Base-by-base conservation (phyloP, 2,888 invertebrate genomes). In the Synanthedon andrenaeformis region DNA sequence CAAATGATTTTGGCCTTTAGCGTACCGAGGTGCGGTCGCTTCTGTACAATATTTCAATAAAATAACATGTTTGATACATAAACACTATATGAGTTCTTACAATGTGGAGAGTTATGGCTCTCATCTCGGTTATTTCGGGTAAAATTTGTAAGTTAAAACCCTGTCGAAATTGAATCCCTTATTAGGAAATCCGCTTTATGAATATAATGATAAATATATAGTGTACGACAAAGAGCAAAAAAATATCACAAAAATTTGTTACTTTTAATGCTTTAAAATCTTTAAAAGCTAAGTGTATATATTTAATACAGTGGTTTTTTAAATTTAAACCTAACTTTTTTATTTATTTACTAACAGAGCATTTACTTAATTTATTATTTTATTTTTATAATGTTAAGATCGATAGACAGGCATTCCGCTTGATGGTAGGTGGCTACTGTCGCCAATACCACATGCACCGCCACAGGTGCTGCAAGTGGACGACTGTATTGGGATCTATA, bases 1-100 rank as follows among this genome's bases (percentile, higher is more conserved):
- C 80, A 84, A 86, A 86, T 87, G 78, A 79, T 74, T 79, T 73
- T 82, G 72, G 82, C 82, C 83, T 76, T 79, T 73, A 83, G 79
- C 77, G 75, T 66, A 59, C 62, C 53, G 60, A 60, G 57, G 62
- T 58, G 55, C 59, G 56, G 63, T 59, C 62, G 69, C 70, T 68
- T 62, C 70, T 69, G 70, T 65, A 45, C 45, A 45, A 45, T 45
- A 45, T 61, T 63, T 62, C 64, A 60, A 59, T 58, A 60, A 60
- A 63, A 65, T 65, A 63, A 59, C 59, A 61, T 14, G 45, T 14
- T 12, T 45, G 13, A 14, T 45, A 45, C 14, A 45, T 13, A 14
- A 14, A 61, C 61, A 62, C 59, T 53, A 52, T 53, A 52, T 54
- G n/a, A 13, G 13, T 45, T n/a, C 11, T 49, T 45, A 51, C 45